phyloP scores from a whole-genome alignment of 2,888 invertebrate genomes.

The Andrena fulva region DNA sequence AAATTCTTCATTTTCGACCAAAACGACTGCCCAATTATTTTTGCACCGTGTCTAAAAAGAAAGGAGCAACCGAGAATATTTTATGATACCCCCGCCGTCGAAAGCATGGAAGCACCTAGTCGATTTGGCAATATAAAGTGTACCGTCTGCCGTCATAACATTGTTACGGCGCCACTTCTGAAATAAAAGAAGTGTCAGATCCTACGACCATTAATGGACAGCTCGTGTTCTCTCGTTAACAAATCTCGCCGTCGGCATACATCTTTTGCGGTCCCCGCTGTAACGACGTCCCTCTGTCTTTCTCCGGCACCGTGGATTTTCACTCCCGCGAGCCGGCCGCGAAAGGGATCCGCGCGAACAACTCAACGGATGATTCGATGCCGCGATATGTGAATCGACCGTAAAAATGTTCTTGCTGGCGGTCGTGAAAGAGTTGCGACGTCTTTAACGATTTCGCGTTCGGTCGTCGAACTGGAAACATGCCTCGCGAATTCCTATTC shows the following conservation, averaged over 20 bases:
- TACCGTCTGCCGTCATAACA: constrained; percentile 39
- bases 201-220: constrained; percentile 69
- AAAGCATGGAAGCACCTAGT: neutral
- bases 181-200: constrained; percentile 64
- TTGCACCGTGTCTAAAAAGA: too few species aligned
- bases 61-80: neutral
- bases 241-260: constrained; percentile 50
- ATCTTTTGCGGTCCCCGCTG: constrained; percentile 36
- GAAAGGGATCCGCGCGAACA: constrained; percentile 47
- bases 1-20: too few species aligned
- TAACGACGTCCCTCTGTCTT: constrained; percentile 50
- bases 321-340: constrained; percentile 41
- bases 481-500: constrained; percentile 44
- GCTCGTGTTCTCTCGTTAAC: constrained; percentile 73
- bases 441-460: constrained; percentile 69
- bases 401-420: constrained; percentile 73
- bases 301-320: constrained; percentile 45
- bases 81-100: neutral
- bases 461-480: constrained; percentile 73
- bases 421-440: constrained; percentile 51
- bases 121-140: constrained; percentile 8
- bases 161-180: constrained; percentile 57
- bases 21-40: neutral
- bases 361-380: constrained; percentile 67
- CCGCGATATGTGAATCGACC: constrained; percentile 74